Evolutionary conservation across 2,113 vertebrate species (phyloP).

Genomic region (Melierax canorus): DNA sequence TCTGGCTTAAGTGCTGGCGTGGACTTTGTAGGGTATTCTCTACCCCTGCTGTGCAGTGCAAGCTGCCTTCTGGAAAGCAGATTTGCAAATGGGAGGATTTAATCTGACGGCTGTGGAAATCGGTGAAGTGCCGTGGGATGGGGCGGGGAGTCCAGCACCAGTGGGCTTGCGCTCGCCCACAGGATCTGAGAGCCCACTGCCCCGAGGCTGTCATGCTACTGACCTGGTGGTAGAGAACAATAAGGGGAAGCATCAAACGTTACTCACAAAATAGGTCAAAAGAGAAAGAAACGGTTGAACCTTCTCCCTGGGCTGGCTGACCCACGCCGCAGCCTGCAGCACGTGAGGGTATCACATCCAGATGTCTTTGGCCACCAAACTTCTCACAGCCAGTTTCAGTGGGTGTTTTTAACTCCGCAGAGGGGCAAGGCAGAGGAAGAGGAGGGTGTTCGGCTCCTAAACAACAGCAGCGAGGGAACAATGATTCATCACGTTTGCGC

Average conservation of each 20-base stretch:
- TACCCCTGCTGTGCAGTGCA: not conserved
- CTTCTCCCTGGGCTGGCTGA: not conserved
- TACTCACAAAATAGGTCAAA: not conserved
- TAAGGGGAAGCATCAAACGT: not conserved
- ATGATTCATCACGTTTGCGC: not conserved
- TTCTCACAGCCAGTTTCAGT: not conserved
- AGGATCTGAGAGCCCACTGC: not conserved
- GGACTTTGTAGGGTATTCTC: not conserved
- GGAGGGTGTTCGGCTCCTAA: not conserved
- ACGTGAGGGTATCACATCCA: accelerated
- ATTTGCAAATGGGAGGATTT: not conserved
- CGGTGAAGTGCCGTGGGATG: not conserved
- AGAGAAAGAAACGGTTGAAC: not conserved
- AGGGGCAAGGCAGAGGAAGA: not conserved
- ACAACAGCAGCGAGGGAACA: not conserved
- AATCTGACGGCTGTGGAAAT: not conserved
- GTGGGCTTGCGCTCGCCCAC: accelerated
- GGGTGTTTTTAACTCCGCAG: not conserved
- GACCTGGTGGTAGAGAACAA: not conserved
- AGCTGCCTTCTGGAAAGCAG: not conserved
- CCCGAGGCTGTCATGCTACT: not conserved
- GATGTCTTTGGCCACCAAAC: not conserved
- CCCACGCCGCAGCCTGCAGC: accelerated
- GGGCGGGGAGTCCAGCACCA: not conserved
- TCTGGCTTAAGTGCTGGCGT: not conserved